These are phyloP conservation scores for Calliphora vicina DNA, from an alignment of 1,140 invertebrate species.

Conservation along the genomic window DNA sequence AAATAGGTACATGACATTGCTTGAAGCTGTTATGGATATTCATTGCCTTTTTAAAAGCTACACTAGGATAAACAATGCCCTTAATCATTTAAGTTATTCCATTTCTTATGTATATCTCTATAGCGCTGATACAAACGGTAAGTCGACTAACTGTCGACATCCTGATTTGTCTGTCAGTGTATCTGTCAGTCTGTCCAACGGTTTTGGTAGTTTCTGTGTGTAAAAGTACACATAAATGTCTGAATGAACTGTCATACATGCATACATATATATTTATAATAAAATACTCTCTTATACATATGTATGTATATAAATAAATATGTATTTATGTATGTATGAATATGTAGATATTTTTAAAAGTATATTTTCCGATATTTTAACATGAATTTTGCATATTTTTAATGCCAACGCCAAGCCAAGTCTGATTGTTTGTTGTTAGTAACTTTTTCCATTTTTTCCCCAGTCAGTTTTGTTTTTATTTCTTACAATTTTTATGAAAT, in stretches of 20 bases:
- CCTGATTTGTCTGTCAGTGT: no score
- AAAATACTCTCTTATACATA: neutral
- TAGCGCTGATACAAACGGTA: no score
- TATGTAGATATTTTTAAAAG: neutral
- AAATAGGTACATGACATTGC: no score
- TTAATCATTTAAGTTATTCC: no score
- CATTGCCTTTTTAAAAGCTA: no score
- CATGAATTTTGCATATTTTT: constrained; percentile 18
- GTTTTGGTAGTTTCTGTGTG: no score
- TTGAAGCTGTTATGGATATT: no score
- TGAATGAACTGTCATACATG: neutral
- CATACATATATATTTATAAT: neutral
- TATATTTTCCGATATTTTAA: constrained; percentile 12
- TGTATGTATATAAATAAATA: neutral
- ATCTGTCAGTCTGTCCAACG: no score
- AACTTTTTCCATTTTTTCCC: neutral
- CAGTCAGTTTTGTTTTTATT: neutral
- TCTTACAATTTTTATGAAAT: neutral
- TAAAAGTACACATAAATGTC: no score
- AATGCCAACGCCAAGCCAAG: neutral
- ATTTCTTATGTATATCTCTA: no score
- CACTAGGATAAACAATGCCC: no score
- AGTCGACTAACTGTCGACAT: no score
- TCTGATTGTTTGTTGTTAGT: neutral
- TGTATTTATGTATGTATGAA: neutral